Evolutionary conservation across 2,113 vertebrate species (phyloP), one percentile per base, ranked within the genome.

Genomic region (Chrysemys picta): DNA sequence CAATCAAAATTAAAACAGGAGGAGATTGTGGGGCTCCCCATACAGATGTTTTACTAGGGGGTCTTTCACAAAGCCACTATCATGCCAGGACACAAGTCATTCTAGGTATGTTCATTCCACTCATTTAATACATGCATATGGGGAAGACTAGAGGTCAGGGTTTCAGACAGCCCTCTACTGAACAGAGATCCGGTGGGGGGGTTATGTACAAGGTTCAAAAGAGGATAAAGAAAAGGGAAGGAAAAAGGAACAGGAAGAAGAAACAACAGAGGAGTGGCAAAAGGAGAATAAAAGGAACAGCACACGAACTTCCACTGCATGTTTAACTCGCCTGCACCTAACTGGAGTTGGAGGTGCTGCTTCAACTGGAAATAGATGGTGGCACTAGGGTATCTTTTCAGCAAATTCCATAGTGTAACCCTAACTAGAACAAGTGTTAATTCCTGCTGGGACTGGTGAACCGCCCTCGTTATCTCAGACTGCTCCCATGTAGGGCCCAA

Each of bases 161-260:
- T n/a, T 47, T 49, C 90, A 92, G 91, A 82, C 89, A 57, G 27
- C 49, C 89, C 90, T 83, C 35, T 69, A 57, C 82, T 10, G 0
- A 49, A 56, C 75, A 87, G 56, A 87, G 27, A 38, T 42, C 56
- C 54, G 56, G 62, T 42, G 85, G 90, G 11, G 11, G 53, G 92
- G 81, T 38, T 79, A 93, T 96, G 95, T 94, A 62, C 88, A 80
- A 83, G 80, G 87, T 10, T 7, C n/a, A 93, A 89, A 93, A 84
- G 93, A 96, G 94, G 93, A 80, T 13, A 54, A 53, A 89, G 89
- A 87, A 89, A 78, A 91, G 95, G 96, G 87, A 1, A 92, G 89
- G 95, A 90, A 84, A 91, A 93, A 96, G 81, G 85, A 81, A 84
- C 0, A 76, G 96, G 95, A 89, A 89, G 95, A 96, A 96, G 93